Percentiles rank a stretch among this genome's conserved stretches.
phyloP scores from a whole-genome alignment of 2,888 invertebrate genomes.

The Nemoura dubitans region DNA sequence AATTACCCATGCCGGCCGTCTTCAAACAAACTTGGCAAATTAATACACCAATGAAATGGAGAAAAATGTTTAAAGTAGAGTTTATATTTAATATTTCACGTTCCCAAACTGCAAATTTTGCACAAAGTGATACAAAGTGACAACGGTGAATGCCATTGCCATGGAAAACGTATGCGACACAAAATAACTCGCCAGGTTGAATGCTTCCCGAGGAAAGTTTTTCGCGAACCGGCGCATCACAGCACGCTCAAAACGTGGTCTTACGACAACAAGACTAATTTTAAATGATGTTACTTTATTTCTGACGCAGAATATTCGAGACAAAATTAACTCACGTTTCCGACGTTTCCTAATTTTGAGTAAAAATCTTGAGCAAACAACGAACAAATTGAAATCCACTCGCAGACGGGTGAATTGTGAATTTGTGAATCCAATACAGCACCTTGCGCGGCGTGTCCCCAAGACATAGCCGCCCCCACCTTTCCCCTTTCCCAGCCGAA shows the following conservation, averaged over 20 bases:
- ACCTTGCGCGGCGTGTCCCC: background rate
- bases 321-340: background rate
- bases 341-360: no score
- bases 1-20: no score
- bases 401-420: no score
- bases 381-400: background rate
- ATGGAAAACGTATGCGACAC: no score
- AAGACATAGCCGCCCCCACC: background rate
- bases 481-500: background rate
- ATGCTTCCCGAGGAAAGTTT: background rate
- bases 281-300: background rate
- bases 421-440: no score
- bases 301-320: background rate
- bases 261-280: background rate
- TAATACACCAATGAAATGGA: no score
- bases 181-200: background rate
- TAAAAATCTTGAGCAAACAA: background rate
- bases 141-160: no score
- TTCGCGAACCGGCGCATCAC: background rate
- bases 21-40: no score
- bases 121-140: no score
- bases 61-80: no score
- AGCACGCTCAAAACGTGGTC: background rate
- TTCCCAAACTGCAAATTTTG: no score
- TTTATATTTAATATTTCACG: no score